These are phyloP conservation scores for Mesembrinibis cayennensis DNA, from an alignment of 2,113 vertebrate species.

Conservation along the genomic window DNA sequence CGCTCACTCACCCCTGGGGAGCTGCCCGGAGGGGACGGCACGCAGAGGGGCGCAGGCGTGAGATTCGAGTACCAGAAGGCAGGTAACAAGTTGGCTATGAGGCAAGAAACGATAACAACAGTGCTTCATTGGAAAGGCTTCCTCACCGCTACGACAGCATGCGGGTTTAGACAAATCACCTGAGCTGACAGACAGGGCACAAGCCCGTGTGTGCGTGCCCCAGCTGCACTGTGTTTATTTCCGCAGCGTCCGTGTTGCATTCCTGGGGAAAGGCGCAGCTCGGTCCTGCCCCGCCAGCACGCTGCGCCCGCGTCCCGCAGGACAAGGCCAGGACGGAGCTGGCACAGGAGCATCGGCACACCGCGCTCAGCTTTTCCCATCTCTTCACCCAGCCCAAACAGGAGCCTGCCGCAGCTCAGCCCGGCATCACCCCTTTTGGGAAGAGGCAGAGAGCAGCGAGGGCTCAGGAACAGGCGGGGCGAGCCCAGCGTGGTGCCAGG, in stretches of 20 bases:
- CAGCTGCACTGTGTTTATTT: neutral
- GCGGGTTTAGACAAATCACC: neutral
- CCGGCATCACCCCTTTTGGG: neutral
- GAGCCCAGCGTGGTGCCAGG: neutral
- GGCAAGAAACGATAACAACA: neutral
- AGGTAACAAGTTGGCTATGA: neutral
- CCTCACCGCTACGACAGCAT: rapidly evolving
- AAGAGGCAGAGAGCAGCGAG: neutral
- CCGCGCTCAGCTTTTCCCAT: neutral
- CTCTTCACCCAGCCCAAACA: neutral
- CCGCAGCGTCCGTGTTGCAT: rapidly evolving
- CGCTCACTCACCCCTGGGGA: too few relatives aligned
- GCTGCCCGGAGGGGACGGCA: neutral
- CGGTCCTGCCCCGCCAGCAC: neutral
- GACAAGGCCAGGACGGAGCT: rapidly evolving
- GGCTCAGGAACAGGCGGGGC: neutral
- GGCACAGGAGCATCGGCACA: neutral
- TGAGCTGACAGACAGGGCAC: neutral
- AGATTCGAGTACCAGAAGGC: neutral
- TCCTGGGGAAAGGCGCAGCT: neutral
- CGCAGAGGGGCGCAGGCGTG: rapidly evolving
- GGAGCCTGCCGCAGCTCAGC: neutral
- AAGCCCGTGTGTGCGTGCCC: rapidly evolving
- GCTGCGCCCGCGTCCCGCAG: neutral
- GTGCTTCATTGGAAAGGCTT: neutral